Evolutionary conservation across 2,888 invertebrate species (phyloP), one percentile per base, ranked within the genome.

Genomic region (Yponomeuta cagnagella): DNA sequence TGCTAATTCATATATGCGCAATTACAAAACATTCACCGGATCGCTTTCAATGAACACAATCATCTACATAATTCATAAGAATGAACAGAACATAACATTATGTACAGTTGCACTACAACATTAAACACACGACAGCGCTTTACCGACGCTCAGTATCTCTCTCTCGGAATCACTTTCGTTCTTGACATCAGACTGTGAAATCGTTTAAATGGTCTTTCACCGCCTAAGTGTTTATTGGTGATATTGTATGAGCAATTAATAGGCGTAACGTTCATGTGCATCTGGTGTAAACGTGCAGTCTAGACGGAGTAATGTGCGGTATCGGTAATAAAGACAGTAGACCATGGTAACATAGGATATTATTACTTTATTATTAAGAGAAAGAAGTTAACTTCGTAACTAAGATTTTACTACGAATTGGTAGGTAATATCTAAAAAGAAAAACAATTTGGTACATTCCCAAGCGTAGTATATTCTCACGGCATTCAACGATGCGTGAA

Each of bases 391-490:
- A 43, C 8, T 43, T 43, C 43, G 8, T 43, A 43, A 8, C 15
- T 58, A 58, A 12, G 52, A 58, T 58, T 58, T 58, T 58, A 58
- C 52, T 52, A 10, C 4, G 52, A 58, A 58, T 58, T 12, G 78
- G 78, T 79, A 75, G 30, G 63, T 64, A 23, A 30, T 30, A 64
- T 64, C 1, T 23, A n/a, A 64, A 23, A 64, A 30, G 6, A 64
- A 64, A 64, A 64, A 64, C 64, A 64, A 64, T 64, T 23, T 12
- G n/a, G 31, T 64, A 43, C 37, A 69, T 63, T 63, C 52, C 69
- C 33, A n/a, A 64, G 79, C 82, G 82, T 84, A 82, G 82, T 83
- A 82, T 86, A 79, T 89, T 91, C 91, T 84, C 91, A 92, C 91
- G 89, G 77, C 74, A 80, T 76, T 82, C 86, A 82, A 75, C 89